A percentile compares a stretch with the other conserved stretches of the same genome.
phyloP scores from a whole-genome alignment of 2,113 vertebrate genomes.

The zebrafish (Danio rerio) region DNA sequence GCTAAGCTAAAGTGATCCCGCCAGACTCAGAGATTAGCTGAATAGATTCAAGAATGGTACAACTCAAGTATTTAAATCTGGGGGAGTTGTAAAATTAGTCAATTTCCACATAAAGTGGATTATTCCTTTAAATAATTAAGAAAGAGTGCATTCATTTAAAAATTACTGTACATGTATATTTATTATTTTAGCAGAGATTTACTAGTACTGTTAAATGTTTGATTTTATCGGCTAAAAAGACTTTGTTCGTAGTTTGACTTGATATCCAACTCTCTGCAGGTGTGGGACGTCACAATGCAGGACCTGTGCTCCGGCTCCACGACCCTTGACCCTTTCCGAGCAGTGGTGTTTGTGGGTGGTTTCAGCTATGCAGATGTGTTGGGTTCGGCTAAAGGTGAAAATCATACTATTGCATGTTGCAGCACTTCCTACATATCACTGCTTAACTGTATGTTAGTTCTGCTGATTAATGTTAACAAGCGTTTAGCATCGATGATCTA shows the following conservation, averaged over 20 bases:
- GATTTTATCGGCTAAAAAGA: background rate
- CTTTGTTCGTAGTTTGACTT: background rate
- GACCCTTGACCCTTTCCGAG: slow-evolving; percentile 81
- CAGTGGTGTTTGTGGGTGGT: slow-evolving; percentile 89
- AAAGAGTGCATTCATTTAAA: too few species aligned
- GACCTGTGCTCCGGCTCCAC: slow-evolving; percentile 83
- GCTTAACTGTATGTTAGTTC: slow-evolving; percentile 13
- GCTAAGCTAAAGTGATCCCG: too few species aligned
- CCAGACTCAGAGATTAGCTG: too few species aligned
- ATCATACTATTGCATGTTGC: background rate
- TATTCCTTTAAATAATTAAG: too few species aligned
- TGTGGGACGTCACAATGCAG: slow-evolving; percentile 94
- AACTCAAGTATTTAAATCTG: too few species aligned
- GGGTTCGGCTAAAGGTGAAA: slow-evolving; percentile 88
- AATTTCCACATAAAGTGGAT: too few species aligned
- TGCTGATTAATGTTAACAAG: background rate
- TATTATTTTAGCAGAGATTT: too few species aligned
- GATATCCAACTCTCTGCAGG: slow-evolving; percentile 68
- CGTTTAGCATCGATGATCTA: background rate
- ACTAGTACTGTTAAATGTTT: background rate
- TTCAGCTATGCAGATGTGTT: slow-evolving; percentile 93
- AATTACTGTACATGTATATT: too few species aligned
- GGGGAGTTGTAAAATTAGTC: too few species aligned
- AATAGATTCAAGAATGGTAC: too few species aligned
- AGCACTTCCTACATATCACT: background rate